Evolutionary conservation across 2,113 vertebrate species (phyloP).

Genomic region (Lepidothrix coronata): DNA sequence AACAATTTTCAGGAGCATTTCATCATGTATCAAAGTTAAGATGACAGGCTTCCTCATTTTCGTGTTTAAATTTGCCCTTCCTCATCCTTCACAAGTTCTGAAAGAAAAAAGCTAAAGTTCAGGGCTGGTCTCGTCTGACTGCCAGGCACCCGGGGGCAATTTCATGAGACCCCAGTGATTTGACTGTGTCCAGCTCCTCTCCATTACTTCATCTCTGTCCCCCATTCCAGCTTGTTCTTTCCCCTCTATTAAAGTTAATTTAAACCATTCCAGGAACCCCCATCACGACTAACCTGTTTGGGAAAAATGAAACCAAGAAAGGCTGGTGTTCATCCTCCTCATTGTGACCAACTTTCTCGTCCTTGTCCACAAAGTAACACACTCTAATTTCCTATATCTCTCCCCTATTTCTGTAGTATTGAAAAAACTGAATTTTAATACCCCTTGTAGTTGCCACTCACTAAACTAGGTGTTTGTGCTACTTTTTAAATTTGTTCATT

Average conservation of each 20-base stretch:
- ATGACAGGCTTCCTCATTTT: neutral
- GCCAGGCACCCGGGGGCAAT: neutral
- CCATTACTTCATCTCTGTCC: neutral
- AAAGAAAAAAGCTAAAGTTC: neutral
- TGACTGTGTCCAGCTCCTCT: neutral
- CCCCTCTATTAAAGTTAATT: neutral
- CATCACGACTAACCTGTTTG: neutral
- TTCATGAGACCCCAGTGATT: neutral
- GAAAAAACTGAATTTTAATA: neutral
- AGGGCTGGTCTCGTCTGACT: neutral
- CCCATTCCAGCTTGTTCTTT: neutral
- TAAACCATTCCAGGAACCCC: neutral
- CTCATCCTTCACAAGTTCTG: neutral
- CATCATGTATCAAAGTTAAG: neutral
- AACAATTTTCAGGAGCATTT: slow-evolving; percentile 26
- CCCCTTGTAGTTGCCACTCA: neutral
- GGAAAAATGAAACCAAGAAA: neutral
- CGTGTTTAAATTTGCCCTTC: neutral
- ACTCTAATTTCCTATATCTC: neutral
- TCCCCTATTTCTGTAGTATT: neutral
- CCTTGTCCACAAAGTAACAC: neutral
- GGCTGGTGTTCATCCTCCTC: neutral
- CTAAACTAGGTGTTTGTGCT: neutral
- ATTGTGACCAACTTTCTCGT: neutral
- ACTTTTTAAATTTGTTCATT: neutral